phyloP scores from a whole-genome alignment of 2,113 vertebrate genomes.

The Ivindomyrus marchei region DNA sequence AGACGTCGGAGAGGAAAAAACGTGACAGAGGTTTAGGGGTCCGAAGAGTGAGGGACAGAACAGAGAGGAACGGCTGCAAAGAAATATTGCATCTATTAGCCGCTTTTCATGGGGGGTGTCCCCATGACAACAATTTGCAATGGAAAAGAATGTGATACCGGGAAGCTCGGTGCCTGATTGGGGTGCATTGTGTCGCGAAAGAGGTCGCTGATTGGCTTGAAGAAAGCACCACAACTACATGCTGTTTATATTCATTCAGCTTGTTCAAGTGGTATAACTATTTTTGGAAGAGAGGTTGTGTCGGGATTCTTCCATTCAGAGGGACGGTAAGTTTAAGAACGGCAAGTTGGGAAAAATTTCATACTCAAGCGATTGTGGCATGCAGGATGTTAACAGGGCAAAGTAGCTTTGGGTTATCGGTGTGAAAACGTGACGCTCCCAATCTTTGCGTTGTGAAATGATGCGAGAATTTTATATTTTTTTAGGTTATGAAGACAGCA shows the following conservation, averaged over 20 bases:
- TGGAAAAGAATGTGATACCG: slow-evolving; percentile 93
- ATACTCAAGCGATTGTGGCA: background rate
- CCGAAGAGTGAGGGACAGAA: slow-evolving; percentile 21
- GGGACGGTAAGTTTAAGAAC: slow-evolving; percentile 19
- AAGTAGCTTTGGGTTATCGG: background rate
- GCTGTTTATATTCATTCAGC: slow-evolving; percentile 95
- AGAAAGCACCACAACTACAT: slow-evolving; percentile 83
- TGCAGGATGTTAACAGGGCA: background rate
- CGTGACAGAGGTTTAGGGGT: slow-evolving; percentile 17
- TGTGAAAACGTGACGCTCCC: background rate
- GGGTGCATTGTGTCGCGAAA: slow-evolving; percentile 88
- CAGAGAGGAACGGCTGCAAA: slow-evolving; percentile 35
- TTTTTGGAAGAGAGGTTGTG: slow-evolving; percentile 42
- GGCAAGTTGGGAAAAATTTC: background rate
- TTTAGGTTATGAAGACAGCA: slow-evolving; percentile 27
- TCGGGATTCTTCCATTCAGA: slow-evolving; percentile 9
- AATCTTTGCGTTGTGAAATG: background rate
- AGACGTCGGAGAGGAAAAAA: slow-evolving; percentile 1
- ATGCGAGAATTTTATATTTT: background rate
- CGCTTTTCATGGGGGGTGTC: slow-evolving; percentile 69
- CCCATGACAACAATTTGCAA: slow-evolving; percentile 96
- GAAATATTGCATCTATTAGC: slow-evolving; percentile 53
- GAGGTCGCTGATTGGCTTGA: slow-evolving; percentile 98
- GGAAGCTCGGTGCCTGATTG: slow-evolving; percentile 86
- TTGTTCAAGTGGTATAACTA: slow-evolving; percentile 78